phyloP scores from a whole-genome alignment of 1,140 invertebrate species.

The Yoshiicerus persimilis region DNA sequence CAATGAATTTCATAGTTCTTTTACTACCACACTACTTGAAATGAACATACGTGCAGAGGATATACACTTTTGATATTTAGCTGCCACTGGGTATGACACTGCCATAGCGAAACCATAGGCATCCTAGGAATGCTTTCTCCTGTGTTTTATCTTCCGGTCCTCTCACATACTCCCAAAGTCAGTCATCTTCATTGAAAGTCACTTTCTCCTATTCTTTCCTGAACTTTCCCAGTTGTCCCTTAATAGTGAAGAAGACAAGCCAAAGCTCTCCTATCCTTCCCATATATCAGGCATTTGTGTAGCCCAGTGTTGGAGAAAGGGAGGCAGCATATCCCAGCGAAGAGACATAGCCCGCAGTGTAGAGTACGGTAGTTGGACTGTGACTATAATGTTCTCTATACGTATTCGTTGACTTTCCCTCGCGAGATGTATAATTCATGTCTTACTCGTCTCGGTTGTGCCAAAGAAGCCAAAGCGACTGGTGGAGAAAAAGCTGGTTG shows the following conservation, averaged over 20 bases:
- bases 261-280: background rate
- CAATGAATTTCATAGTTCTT: background rate
- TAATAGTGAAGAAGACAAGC: background rate
- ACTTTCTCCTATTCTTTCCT: background rate
- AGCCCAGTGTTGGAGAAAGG: background rate
- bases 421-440: conserved; percentile 2
- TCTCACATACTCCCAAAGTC: background rate
- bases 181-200: background rate
- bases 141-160: background rate
- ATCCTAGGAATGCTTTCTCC: background rate
- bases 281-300: background rate
- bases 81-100: too few species aligned
- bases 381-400: background rate
- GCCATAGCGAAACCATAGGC: background rate
- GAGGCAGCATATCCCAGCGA: background rate
- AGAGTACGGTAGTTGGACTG: background rate
- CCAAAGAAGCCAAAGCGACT: background rate
- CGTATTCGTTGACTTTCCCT: background rate
- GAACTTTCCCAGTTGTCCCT: background rate
- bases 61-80: too few species aligned
- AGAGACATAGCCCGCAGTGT: background rate
- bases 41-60: background rate
- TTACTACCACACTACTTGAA: background rate
- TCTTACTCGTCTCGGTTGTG: conserved; percentile 5
- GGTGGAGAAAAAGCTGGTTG: background rate